These are phyloP conservation scores for Leuciscus idus DNA, from an alignment of 2,113 vertebrate genomes.

Conservation along the genomic window DNA sequence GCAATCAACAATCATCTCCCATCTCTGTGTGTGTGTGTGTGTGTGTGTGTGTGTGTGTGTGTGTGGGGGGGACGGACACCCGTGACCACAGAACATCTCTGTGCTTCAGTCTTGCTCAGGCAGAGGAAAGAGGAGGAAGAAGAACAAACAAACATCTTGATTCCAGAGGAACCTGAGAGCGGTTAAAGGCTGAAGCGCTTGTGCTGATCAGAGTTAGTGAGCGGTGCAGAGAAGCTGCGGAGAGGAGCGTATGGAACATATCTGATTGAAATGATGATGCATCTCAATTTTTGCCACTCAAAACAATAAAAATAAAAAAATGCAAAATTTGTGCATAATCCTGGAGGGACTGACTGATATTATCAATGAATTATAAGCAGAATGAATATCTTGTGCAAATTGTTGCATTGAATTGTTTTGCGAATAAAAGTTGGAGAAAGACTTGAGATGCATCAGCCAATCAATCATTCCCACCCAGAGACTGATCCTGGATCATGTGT, in stretches of 20 bases:
- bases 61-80: background rate
- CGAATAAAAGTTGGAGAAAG: background rate
- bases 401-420: background rate
- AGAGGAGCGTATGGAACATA: background rate
- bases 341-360: too few relatives aligned
- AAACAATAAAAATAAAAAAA: background rate
- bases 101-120: background rate
- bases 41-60: too few relatives aligned
- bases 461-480: background rate
- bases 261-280: background rate
- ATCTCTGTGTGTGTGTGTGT: too few relatives aligned
- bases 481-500: too few relatives aligned
- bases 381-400: background rate
- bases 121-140: background rate
- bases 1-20: constrained; percentile 1
- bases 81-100: background rate
- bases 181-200: constrained; percentile 12
- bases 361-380: background rate
- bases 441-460: background rate
- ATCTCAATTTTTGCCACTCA: background rate
- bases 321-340: rapidly evolving
- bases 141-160: background rate
- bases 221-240: background rate
- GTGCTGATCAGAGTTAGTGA: constrained; percentile 16
- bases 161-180: background rate